Evolutionary conservation across 1,140 invertebrate species (phyloP).

Genomic region (Bathynomus jamesi): DNA sequence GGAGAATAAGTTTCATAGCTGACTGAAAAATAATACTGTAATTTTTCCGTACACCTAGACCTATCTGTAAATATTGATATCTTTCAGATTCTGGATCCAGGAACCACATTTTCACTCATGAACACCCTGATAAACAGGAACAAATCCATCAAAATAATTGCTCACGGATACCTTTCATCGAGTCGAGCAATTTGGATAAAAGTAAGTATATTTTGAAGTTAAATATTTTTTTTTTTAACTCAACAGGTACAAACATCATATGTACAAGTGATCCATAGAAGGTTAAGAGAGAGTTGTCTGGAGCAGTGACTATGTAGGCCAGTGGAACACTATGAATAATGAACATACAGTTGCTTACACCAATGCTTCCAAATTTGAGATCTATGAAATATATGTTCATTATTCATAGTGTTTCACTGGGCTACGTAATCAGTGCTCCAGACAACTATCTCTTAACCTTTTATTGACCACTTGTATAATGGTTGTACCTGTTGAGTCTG

Average conservation of each 20-base stretch:
- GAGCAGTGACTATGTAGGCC: background rate
- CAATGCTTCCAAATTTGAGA: background rate
- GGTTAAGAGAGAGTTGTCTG: background rate
- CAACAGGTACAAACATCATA: no score
- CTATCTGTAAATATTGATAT: background rate
- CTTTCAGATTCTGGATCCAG: background rate
- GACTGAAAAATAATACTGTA: no score
- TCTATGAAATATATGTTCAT: no score
- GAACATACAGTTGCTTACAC: background rate
- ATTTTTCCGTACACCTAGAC: background rate
- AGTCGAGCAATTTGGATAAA: constrained; percentile 1
- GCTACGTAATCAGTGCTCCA: no score
- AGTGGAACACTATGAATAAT: background rate
- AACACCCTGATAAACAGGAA: background rate
- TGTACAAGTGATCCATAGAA: background rate
- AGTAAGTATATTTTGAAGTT: background rate
- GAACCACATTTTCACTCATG: background rate
- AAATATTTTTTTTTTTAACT: background rate
- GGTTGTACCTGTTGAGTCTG: no score
- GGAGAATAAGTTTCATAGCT: no score
- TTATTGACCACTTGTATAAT: no score
- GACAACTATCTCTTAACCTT: no score
- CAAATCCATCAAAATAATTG: background rate
- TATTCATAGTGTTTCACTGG: no score
- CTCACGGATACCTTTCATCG: background rate